Conservation (phyloP, 1,140 invertebrate genomes). For the Neuroterus valhalla region DNA sequence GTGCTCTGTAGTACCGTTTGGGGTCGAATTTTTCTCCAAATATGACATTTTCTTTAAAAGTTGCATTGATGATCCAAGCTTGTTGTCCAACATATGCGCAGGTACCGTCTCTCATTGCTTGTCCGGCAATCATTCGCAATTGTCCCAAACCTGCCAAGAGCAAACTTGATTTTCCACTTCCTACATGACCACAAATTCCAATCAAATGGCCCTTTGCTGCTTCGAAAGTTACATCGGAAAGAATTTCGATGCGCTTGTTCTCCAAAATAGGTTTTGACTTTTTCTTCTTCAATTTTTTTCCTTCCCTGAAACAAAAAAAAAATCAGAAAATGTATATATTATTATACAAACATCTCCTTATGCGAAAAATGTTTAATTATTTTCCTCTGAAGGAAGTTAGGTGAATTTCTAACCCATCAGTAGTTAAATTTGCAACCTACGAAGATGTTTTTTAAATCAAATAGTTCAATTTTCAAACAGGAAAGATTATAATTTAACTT, state of each 20-base stretch:
- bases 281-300: constrained; percentile 37
- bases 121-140: constrained; percentile 73
- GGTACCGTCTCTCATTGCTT: constrained; percentile 76
- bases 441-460: no score
- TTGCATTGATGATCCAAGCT: constrained; percentile 82
- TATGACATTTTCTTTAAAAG: constrained; percentile 82
- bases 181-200: constrained; percentile 82
- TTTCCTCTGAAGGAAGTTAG: no score
- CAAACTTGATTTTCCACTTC: constrained; percentile 82
- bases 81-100: constrained; percentile 83
- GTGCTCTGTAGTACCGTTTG: constrained; percentile 74
- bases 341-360: no score
- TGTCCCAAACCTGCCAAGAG: constrained; percentile 80
- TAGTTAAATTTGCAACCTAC: no score
- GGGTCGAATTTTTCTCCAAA: constrained; percentile 78
- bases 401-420: no score
- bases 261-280: constrained; percentile 44
- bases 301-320: background rate
- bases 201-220: constrained; percentile 76
- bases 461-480: no score
- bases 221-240: constrained; percentile 68
- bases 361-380: no score
- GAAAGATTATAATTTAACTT: no score
- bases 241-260: constrained; percentile 53
- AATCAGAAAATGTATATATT: no score